Conservation (phyloP, 2,888 invertebrate genomes). For the Drosophila anceps region DNA sequence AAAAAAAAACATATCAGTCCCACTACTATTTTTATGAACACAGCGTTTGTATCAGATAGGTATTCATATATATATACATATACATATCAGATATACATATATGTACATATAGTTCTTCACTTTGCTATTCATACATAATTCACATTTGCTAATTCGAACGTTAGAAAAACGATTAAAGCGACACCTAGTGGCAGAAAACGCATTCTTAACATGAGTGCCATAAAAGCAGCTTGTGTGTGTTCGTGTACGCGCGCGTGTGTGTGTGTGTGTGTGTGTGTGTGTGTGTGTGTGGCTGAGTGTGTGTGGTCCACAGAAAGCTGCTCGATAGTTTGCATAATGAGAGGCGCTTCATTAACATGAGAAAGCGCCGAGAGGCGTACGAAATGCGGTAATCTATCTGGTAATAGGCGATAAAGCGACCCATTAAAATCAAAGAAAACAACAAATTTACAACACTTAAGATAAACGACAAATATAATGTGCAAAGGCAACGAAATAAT, state of each 20-base stretch:
- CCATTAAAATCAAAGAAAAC: constrained; percentile 31
- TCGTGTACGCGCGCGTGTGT: too few relatives aligned
- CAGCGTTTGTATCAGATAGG: too few relatives aligned
- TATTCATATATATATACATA: background rate
- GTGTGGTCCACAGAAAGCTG: constrained; percentile 27
- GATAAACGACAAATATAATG: constrained; percentile 10
- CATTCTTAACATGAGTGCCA: background rate
- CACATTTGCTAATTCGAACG: background rate
- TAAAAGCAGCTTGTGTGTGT: background rate
- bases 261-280: background rate
- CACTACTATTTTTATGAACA: too few relatives aligned
- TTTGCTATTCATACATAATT: background rate
- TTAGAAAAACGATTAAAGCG: constrained; percentile 6
- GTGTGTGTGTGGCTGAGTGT: background rate
- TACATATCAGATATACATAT: background rate
- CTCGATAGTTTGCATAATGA: constrained; percentile 53
- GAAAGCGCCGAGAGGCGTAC: constrained; percentile 44
- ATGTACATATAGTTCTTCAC: background rate
- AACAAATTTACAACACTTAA: constrained; percentile 45
- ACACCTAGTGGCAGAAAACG: constrained; percentile 5
- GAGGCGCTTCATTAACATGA: constrained; percentile 52
- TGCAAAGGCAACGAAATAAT: background rate
- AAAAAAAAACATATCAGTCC: too few relatives aligned
- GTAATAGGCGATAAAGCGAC: constrained; percentile 57
- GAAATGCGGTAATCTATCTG: constrained; percentile 55